Conservation (phyloP, 2,113 vertebrate species). For the Pygoscelis antarcticus region DNA sequence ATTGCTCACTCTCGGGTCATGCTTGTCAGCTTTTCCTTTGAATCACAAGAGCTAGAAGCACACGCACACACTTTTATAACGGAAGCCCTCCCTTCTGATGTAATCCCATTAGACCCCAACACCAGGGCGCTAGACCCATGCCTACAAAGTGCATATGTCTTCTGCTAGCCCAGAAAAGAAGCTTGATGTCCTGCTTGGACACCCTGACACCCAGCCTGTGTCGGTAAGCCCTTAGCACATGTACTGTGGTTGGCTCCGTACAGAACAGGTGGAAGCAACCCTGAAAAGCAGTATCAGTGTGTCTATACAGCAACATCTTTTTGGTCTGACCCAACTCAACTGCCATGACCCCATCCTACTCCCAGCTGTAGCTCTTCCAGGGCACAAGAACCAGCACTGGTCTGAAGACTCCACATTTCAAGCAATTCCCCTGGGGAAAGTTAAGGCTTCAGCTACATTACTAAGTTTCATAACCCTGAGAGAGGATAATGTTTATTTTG, state of each 20-base stretch:
- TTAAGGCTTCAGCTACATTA: neutral
- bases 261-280: neutral
- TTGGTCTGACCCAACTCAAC: neutral
- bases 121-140: neutral
- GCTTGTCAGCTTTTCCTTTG: neutral
- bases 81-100: neutral
- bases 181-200: neutral
- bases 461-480: neutral
- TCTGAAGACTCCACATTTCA: neutral
- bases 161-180: neutral
- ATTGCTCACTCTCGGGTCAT: neutral
- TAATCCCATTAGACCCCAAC: neutral
- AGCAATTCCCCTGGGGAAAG: neutral
- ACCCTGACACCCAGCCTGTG: neutral
- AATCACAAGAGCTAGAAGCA: neutral
- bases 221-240: neutral
- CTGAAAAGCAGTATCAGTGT: neutral
- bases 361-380: neutral
- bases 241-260: neutral
- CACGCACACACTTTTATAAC: fast-evolving
- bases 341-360: neutral
- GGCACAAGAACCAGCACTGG: neutral
- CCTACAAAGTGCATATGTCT: neutral
- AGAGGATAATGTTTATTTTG: neutral
- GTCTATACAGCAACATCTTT: neutral